Evolutionary conservation across 2,888 invertebrate genomes (phyloP), one percentile per base, ranked within the genome.

Genomic region (Andrena camellia): DNA sequence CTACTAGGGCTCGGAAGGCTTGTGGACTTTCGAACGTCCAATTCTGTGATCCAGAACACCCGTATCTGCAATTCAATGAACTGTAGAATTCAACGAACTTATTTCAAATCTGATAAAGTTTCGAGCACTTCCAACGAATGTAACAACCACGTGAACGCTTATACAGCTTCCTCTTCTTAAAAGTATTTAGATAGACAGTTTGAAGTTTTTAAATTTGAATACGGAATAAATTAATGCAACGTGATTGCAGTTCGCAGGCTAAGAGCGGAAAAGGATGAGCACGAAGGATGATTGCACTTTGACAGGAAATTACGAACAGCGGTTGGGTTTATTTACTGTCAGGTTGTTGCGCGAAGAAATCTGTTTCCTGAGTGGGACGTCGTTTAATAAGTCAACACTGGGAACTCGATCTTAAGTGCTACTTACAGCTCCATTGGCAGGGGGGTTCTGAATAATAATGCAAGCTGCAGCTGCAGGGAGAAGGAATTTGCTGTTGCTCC

Each of bases 311-410:
- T 57, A 23, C 10, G 1, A 8, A 26, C 10, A 57, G 23, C 8
- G 23, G 10, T 26, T 26, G 57, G 10, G 8, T 52, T 52, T 26
- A 8, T 57, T 57, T 33, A n/a, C 33, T 8, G 33, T 6, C 3
- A 59, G 57, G 57, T 29, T 29, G 59, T 59, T 59, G 35, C 35
- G 23, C 35, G 26, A 8, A 20, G 69, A 35, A 69, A 35, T 57
- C 57, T 26, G 26, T 42, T 59, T 3, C 57, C 42, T 57, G 26
- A 69, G 35, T 69, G 69, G 69, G 29, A 13, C 26, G 57, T 29
- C 23, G 26, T 29, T 42, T 59, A 69, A 69, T 69, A 59, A 69
- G 42, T 69, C 59, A 69, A 13, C 54, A n/a, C 42, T 57, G 20
- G 57, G 42, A 59, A 69, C 29, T 59, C 29, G 57, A 59, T 57